phyloP scores from a whole-genome alignment of 2,888 invertebrate species.

The Noctuana brunneofusca region DNA sequence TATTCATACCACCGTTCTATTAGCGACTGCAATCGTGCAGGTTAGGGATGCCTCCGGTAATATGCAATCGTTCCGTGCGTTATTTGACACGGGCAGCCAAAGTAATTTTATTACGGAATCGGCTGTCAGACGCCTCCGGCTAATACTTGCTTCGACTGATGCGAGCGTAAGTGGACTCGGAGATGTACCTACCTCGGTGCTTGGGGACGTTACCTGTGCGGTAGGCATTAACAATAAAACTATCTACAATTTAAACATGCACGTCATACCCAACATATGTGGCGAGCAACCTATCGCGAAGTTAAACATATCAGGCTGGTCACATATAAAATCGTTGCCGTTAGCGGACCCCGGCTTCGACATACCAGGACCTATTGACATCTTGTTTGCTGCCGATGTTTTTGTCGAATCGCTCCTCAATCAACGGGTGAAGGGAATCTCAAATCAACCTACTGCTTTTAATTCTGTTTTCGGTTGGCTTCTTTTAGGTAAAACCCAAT shows the following conservation, averaged over 20 bases:
- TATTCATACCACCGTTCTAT: slow-evolving; percentile 16
- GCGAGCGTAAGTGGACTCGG: background rate
- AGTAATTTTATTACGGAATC: slow-evolving; percentile 28
- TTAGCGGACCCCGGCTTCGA: background rate
- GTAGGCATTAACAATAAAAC: background rate
- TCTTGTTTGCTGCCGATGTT: slow-evolving; percentile 32
- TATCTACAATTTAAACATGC: background rate
- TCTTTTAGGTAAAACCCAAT: slow-evolving; percentile 11
- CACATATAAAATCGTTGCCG: background rate
- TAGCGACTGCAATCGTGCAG: slow-evolving; percentile 23
- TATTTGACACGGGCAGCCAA: slow-evolving; percentile 32
- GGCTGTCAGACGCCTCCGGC: slow-evolving; percentile 5
- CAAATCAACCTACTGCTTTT: slow-evolving; percentile 22
- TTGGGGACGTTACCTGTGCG: background rate
- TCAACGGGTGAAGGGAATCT: slow-evolving; percentile 10
- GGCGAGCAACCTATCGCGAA: slow-evolving; percentile 1
- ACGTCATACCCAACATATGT: slow-evolving; percentile 2
- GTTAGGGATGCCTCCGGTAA: slow-evolving; percentile 19
- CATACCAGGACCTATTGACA: slow-evolving; percentile 31
- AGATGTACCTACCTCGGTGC: background rate
- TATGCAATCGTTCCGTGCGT: slow-evolving; percentile 28
- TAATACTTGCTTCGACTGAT: background rate
- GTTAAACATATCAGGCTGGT: background rate
- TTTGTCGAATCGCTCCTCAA: slow-evolving; percentile 29
- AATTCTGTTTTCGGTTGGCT: slow-evolving; percentile 25